A percentile compares a stretch with the other conserved stretches of the same genome.
phyloP scores from a whole-genome alignment of 2,113 vertebrate species.

The Microcebus griseorufus region DNA sequence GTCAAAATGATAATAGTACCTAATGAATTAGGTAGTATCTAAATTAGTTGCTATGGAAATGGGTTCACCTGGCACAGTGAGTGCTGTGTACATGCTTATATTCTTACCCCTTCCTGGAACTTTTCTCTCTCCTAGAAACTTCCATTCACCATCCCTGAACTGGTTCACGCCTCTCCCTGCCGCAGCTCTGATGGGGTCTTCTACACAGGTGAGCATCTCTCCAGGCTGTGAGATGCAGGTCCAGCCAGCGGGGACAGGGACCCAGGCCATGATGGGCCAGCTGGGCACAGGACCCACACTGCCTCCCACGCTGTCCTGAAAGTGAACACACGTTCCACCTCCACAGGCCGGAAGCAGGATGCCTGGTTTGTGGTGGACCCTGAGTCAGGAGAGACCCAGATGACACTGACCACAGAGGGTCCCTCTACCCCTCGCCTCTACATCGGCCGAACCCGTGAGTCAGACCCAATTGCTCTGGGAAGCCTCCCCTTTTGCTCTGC shows the following conservation, averaged over 20 bases:
- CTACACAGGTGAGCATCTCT: conserved; percentile 91
- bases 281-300: not conserved
- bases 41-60: not conserved
- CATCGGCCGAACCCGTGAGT: conserved; percentile 95
- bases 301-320: not conserved
- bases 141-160: conserved; percentile 97
- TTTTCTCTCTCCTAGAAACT: conserved; percentile 88
- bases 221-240: fast-evolving
- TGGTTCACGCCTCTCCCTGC: conserved; percentile 97
- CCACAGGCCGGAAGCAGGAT: conserved; percentile 96
- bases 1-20: not conserved
- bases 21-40: no score
- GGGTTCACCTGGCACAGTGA: no score
- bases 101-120: not conserved
- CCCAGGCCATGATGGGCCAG: not conserved
- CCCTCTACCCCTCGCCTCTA: conserved; percentile 92
- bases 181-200: conserved; percentile 96
- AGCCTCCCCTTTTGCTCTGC: not conserved
- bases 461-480: not conserved
- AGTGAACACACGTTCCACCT: not conserved
- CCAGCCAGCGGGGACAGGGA: not conserved
- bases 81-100: not conserved
- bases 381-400: conserved; percentile 95
- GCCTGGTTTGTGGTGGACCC: conserved; percentile 96
- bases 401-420: conserved; percentile 91